phyloP scores from a whole-genome alignment of 2,888 invertebrate genomes.

The Malacosoma neustria region DNA sequence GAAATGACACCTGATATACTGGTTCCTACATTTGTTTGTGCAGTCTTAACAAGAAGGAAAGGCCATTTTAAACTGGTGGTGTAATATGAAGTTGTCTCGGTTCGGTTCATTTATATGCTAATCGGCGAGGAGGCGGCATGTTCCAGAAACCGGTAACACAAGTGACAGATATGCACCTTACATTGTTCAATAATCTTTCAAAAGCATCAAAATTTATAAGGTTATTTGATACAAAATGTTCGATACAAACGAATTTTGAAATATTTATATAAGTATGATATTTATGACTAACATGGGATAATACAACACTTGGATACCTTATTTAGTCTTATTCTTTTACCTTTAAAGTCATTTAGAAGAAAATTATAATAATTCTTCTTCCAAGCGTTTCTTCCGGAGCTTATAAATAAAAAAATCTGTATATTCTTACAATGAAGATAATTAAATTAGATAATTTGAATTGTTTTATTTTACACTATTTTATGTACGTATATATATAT shows the following conservation, averaged over 20 bases:
- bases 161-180: conserved; percentile 9
- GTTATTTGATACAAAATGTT: no score
- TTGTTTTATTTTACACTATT: no score
- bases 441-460: no score
- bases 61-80: conserved; percentile 33
- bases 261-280: background rate
- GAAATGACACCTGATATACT: conserved; percentile 26
- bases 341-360: no score
- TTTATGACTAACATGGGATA: background rate
- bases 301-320: background rate
- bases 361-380: no score
- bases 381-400: no score
- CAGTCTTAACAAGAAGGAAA: conserved; percentile 1
- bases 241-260: background rate
- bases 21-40: conserved; percentile 12
- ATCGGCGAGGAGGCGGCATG: conserved; percentile 52
- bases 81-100: conserved; percentile 64
- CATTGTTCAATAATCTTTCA: conserved; percentile 20
- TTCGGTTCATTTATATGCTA: conserved; percentile 70
- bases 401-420: no score
- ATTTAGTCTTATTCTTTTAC: no score
- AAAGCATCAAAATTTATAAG: conserved; percentile 3
- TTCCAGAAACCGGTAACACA: conserved; percentile 45
- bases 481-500: no score
- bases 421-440: no score